A percentile compares a stretch with the other conserved stretches of the same genome.
Evolutionary conservation across 2,797 vertebrate species (phyloP).

Genomic region (Manis javanica): DNA sequence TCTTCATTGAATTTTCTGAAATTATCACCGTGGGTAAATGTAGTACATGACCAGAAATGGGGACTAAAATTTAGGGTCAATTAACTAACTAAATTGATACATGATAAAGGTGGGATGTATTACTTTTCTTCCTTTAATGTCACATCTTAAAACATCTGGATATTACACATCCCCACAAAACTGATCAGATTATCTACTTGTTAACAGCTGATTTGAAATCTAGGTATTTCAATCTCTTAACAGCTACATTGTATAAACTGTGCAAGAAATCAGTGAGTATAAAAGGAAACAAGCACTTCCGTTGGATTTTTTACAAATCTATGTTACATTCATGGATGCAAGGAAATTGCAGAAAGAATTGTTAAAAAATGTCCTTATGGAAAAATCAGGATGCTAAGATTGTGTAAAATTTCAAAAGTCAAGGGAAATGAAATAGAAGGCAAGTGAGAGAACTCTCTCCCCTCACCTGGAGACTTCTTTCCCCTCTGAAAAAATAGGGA

Average conservation of each 20-base stretch:
- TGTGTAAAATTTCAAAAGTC: background rate
- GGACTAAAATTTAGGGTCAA: background rate
- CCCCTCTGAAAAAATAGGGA: background rate
- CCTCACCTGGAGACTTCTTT: background rate
- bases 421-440: background rate
- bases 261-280: background rate
- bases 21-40: background rate
- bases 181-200: background rate
- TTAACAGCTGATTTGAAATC: background rate
- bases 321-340: background rate
- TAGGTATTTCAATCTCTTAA: background rate
- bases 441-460: background rate
- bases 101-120: background rate
- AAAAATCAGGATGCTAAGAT: background rate
- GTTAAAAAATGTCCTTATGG: background rate
- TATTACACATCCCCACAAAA: background rate
- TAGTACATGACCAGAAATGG: background rate
- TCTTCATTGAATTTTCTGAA: background rate
- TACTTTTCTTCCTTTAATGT: conserved; percentile 24
- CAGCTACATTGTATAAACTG: background rate
- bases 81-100: background rate
- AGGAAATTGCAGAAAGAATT: background rate
- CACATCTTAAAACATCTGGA: background rate
- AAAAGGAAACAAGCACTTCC: background rate
- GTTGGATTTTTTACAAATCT: background rate